Conservation (phyloP, 2,888 invertebrate species). For the Spilosoma lubricipeda region DNA sequence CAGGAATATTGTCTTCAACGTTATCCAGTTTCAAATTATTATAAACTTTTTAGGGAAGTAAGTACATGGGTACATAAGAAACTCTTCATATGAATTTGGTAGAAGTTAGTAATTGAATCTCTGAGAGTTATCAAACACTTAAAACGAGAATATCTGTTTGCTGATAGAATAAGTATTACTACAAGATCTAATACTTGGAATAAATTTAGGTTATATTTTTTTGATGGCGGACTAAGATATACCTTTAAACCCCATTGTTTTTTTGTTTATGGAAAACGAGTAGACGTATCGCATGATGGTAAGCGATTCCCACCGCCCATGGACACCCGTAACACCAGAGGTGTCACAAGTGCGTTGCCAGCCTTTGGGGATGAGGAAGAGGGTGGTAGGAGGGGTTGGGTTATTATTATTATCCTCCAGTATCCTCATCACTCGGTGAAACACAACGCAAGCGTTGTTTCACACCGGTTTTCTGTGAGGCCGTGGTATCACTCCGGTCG, state of each 20-base stretch:
- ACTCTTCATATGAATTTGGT: not conserved
- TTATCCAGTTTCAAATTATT: not conserved
- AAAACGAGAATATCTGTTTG: not conserved
- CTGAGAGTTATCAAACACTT: not conserved
- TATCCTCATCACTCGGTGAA: too few species aligned
- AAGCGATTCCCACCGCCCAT: too few species aligned
- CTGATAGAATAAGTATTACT: not conserved
- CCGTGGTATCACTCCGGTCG: too few species aligned
- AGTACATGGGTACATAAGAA: not conserved
- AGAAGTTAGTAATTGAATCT: not conserved
- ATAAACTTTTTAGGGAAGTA: not conserved
- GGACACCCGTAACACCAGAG: too few species aligned
- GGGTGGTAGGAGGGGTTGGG: too few species aligned
- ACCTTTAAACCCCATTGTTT: accelerated
- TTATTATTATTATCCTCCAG: too few species aligned
- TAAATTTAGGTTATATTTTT: not conserved
- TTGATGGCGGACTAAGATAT: not conserved
- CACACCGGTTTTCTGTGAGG: too few species aligned
- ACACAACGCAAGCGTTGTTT: too few species aligned
- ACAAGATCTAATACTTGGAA: not conserved
- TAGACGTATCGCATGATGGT: too few species aligned
- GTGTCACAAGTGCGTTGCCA: too few species aligned
- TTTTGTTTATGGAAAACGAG: too few species aligned
- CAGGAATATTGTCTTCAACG: not conserved
- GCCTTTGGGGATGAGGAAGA: too few species aligned